These are phyloP conservation scores for Vireo altiloquus DNA, from an alignment of 2,113 vertebrate genomes.

Conservation along the genomic window DNA sequence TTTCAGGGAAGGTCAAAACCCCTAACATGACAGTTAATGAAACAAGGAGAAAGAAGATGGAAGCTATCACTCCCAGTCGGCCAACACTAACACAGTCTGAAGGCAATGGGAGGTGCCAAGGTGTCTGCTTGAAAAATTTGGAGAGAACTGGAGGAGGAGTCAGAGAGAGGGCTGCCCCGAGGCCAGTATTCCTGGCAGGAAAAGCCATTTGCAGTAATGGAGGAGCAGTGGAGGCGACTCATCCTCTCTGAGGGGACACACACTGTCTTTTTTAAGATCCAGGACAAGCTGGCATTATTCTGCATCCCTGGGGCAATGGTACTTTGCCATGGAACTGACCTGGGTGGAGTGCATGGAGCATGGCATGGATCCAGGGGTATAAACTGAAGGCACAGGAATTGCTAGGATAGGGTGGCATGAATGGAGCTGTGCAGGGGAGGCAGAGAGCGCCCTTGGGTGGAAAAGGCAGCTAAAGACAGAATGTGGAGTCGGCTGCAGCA, in stretches of 20 bases:
- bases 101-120: slow-evolving; percentile 54
- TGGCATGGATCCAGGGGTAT: neutral
- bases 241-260: neutral
- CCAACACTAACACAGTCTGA: slow-evolving; percentile 68
- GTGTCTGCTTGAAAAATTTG: slow-evolving; percentile 61
- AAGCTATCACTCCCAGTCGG: slow-evolving; percentile 36
- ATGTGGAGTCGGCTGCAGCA: neutral
- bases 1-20: slow-evolving; percentile 68
- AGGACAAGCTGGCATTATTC: neutral
- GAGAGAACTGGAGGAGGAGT: neutral
- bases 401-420: neutral
- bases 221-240: neutral
- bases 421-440: neutral
- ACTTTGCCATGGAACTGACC: neutral
- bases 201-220: neutral
- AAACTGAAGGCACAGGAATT: neutral
- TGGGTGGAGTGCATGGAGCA: neutral
- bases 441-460: neutral
- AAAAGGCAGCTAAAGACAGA: neutral
- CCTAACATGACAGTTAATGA: slow-evolving; percentile 53
- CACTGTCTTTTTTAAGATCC: neutral
- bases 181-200: neutral
- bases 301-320: neutral
- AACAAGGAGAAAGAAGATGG: slow-evolving; percentile 52
- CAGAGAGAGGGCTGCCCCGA: neutral